Conservation (phyloP, 2,888 invertebrate species). For the Andricus curvator region DNA sequence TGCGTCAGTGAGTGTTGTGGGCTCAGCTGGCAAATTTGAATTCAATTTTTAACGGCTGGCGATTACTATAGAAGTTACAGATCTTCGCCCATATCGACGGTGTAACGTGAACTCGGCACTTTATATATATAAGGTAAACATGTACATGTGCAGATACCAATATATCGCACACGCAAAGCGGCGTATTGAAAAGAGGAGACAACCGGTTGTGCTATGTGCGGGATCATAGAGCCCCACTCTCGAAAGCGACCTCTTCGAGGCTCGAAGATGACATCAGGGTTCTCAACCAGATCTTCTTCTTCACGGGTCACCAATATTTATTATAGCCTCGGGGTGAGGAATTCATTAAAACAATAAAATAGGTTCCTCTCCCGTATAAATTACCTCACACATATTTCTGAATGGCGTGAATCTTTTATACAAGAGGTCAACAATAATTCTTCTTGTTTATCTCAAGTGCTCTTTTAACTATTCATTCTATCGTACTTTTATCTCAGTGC, state of each 20-base stretch:
- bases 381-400: constrained; percentile 7
- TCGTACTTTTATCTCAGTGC: constrained; percentile 13
- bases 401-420: constrained; percentile 14
- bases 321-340: constrained; percentile 21
- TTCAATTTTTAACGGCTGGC: neutral
- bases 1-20: too few relatives aligned
- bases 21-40: too few relatives aligned
- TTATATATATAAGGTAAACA: constrained; percentile 43
- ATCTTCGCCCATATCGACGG: constrained; percentile 61
- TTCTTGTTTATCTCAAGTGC: constrained; percentile 10
- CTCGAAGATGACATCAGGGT: constrained; percentile 72
- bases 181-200: constrained; percentile 71
- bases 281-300: constrained; percentile 64
- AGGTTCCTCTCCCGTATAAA: constrained; percentile 15
- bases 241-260: constrained; percentile 72
- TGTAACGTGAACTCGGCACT: constrained; percentile 53
- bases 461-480: constrained; percentile 13
- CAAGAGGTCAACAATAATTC: neutral
- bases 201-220: constrained; percentile 75
- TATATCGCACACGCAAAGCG: constrained; percentile 55
- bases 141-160: constrained; percentile 54
- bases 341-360: constrained; percentile 38
- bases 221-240: constrained; percentile 73
- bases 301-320: constrained; percentile 39
- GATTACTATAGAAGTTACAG: constrained; percentile 63